Base-by-base conservation (phyloP, 2,888 invertebrate genomes). In the Epistrophella euchroma region DNA sequence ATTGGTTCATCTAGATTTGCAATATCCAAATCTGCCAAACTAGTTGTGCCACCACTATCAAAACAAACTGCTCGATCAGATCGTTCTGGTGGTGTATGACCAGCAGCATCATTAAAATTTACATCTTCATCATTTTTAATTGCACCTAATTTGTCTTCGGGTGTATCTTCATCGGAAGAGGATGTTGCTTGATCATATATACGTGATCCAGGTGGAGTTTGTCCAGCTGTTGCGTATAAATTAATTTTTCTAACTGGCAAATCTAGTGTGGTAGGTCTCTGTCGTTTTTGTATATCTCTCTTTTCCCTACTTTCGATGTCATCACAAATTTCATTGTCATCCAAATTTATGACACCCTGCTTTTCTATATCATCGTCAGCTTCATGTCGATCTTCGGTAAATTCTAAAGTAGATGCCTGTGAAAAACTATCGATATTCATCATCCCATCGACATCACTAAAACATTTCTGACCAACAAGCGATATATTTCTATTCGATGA, bases 351-450 rank as follows among this genome's bases (percentile, higher is more conserved):
- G 11, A 19, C 17, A 15, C 25, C 25, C 9, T 52, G 25, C 45
- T 88, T 17, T n/a, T 40, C 64, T 15, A 73, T 74, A 9, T 88
- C 88, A 6, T 76, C 88, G 11, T 88, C 88, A n/a, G 87, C 64
- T 13, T 43, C 47, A 2, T 87, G n/a, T 55, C 89, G 88, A 32
- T 89, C 88, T 75, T 92, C 92, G 0, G 92, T 91, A 80, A 92
- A 92, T 71, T 92, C 92, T 62, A 92, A 90, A 0, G 92, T 92
- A 7, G 92, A 92, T 32, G 93, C 92, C 75, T 92, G 92, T 10
- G 93, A 92, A 84, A 92, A 92, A 80, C 92, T 92, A 60, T 92
- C 92, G 19, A 91, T 90, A 79, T 92, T 92, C 75, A 90, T 92
- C 75, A 90, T 89, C 25, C 89, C 89, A 79, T 92, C 91, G 1